phyloP scores from a whole-genome alignment of 1,140 invertebrate species.

The Apis dorsata region DNA sequence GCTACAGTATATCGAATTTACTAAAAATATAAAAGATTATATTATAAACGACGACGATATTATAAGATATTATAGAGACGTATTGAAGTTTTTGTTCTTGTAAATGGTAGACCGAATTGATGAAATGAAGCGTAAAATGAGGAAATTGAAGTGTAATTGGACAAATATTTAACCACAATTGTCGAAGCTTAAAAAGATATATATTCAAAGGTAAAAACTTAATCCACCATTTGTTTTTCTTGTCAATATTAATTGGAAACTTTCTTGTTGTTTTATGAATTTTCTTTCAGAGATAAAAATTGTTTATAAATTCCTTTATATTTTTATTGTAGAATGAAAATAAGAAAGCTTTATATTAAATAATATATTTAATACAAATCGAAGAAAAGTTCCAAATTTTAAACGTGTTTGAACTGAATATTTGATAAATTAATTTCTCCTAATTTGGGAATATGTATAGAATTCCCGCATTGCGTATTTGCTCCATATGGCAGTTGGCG shows the following conservation, averaged over 20 bases:
- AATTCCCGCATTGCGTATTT: not conserved
- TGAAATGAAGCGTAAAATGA: slow-evolving; percentile 6
- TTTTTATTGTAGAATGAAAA: too few species aligned
- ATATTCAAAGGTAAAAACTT: not conserved
- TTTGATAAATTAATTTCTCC: not conserved
- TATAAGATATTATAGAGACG: too few species aligned
- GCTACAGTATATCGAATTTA: not conserved
- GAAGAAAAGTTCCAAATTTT: not conserved
- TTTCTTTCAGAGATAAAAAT: too few species aligned
- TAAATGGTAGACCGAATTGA: not conserved
- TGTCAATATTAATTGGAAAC: not conserved
- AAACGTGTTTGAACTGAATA: not conserved
- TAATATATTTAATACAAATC: too few species aligned
- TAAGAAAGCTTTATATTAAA: too few species aligned
- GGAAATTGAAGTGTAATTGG: not conserved
- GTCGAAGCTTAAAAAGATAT: not conserved
- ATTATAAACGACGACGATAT: too few species aligned
- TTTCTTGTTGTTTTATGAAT: too few species aligned
- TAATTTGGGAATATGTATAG: not conserved
- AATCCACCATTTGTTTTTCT: not conserved
- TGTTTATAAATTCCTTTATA: too few species aligned
- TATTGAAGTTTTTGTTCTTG: not conserved
- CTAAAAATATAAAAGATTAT: too few species aligned
- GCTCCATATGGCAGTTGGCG: not conserved
- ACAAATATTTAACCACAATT: not conserved